Base-by-base conservation (phyloP, 2,888 invertebrate species). In the Archips crataeganus region DNA sequence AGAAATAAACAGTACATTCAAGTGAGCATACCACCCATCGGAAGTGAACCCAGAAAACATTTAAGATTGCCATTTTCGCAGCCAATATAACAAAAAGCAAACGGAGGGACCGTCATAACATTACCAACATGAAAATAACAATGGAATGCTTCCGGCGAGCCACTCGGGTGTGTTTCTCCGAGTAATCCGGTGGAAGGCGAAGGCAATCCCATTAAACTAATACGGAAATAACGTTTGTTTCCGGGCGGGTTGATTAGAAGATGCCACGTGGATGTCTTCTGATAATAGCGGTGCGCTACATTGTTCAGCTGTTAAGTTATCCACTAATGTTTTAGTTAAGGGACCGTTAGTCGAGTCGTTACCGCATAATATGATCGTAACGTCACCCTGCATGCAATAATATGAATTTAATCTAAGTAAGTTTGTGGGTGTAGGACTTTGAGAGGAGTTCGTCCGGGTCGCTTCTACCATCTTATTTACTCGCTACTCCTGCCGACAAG, bases 121-220 rank as follows among this genome's bases (percentile, higher is more conserved):
- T 59, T 71, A 71, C 71, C 59, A 64, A 71, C 71, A 71, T 71
- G 60, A 65, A 65, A 71, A 71, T 71, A 71, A 65, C 71, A 71
- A 65, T 65, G 71, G 65, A 39, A 42, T 64, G 10, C 59, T 60
- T 71, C 71, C 65, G 65, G 47, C 10, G 34, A 69, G 34, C 54
- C 63, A 70, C 45, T 64, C 70, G 39, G 59, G 65, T 60, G 71
- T 65, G 71, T 65, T 51, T n/a, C 60, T 57, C 34, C 39, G 47
- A 64, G 60, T 66, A 42, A 65, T 71, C 73, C 60, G 59, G 42
- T 69, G 60, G 64, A 67, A 69, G 63, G 69, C 68, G 64, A 68
- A 69, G 15, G 68, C 73, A 60, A 69, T 74, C 13, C 69, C 69
- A 74, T 74, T 74, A 74, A 69, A 74, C 64, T 70, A 74, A 74